A percentile compares a stretch with the other conserved stretches of the same genome.
Evolutionary conservation across 2,797 vertebrate species (phyloP).

Genomic region (Pyrocephalus nanus): DNA sequence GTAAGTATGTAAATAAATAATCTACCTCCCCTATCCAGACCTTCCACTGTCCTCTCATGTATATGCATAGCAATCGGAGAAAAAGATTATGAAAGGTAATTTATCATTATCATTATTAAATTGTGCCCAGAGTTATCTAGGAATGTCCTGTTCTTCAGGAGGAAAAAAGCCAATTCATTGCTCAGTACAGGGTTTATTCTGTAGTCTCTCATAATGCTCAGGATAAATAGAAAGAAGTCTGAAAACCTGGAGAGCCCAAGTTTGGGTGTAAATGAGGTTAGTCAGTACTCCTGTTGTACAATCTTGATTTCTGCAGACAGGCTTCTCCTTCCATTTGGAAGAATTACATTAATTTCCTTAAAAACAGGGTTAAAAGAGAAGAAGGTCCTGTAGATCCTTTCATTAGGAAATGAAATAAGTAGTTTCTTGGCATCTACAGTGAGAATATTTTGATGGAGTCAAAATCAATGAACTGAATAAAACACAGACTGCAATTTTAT

Average conservation of each 20-base stretch:
- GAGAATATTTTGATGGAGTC: neutral
- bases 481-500: neutral
- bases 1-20: neutral
- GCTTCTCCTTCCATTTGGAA: neutral
- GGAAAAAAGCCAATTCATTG: fast-evolving
- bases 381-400: neutral
- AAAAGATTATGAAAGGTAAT: neutral
- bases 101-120: neutral
- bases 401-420: neutral
- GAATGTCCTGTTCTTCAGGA: neutral
- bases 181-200: neutral
- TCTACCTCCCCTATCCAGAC: neutral
- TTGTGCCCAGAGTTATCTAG: neutral
- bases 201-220: neutral
- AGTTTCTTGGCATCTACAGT: neutral
- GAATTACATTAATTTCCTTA: neutral
- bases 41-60: neutral
- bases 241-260: neutral
- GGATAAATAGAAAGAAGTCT: neutral
- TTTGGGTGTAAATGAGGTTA: neutral
- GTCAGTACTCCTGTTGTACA: neutral
- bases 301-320: neutral
- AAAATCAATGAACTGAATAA: neutral
- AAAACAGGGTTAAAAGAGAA: neutral
- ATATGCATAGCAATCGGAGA: neutral